These are phyloP conservation scores for Liposcelis brunnea DNA, from an alignment of 2,888 invertebrate genomes.

Conservation along the genomic window DNA sequence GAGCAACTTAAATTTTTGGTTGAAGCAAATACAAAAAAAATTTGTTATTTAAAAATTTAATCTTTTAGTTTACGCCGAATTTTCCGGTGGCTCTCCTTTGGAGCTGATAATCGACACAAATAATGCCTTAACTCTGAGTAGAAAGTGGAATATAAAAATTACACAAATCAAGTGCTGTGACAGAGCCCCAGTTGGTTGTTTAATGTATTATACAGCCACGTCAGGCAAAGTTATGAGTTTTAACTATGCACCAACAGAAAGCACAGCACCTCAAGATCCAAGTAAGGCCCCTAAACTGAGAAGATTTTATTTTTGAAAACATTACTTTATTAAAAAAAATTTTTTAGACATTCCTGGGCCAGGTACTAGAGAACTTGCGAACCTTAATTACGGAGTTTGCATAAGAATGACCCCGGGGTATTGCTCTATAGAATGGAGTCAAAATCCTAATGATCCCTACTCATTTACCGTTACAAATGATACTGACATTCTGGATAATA, in stretches of 20 bases:
- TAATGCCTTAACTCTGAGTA: constrained; percentile 35
- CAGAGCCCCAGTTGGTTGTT: constrained; percentile 58
- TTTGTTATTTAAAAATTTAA: background rate
- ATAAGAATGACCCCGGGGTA: constrained; percentile 52
- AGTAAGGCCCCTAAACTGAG: no score
- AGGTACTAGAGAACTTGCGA: constrained; percentile 54
- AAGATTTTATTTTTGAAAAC: background rate
- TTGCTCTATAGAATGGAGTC: constrained; percentile 51
- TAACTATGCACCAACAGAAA: constrained; percentile 50
- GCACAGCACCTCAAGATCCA: constrained; percentile 23
- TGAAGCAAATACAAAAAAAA: background rate
- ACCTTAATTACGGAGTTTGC: constrained; percentile 60
- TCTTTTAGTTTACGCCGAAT: constrained; percentile 45
- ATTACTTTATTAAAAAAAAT: background rate
- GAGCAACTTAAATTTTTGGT: constrained; percentile 14
- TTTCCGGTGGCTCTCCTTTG: constrained; percentile 43
- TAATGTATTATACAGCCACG: constrained; percentile 49
- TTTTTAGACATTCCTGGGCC: constrained; percentile 19
- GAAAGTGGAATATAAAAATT: constrained; percentile 59
- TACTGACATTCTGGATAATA: constrained; percentile 43
- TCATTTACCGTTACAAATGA: constrained; percentile 58
- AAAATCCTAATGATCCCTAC: constrained; percentile 30
- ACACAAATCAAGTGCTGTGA: constrained; percentile 36
- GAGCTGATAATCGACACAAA: constrained; percentile 49
- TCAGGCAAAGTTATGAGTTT: constrained; percentile 53